A percentile compares a stretch with the other conserved stretches of the same genome.
Conservation (phyloP, 2,797 vertebrate species). For the Potorous gilbertii region DNA sequence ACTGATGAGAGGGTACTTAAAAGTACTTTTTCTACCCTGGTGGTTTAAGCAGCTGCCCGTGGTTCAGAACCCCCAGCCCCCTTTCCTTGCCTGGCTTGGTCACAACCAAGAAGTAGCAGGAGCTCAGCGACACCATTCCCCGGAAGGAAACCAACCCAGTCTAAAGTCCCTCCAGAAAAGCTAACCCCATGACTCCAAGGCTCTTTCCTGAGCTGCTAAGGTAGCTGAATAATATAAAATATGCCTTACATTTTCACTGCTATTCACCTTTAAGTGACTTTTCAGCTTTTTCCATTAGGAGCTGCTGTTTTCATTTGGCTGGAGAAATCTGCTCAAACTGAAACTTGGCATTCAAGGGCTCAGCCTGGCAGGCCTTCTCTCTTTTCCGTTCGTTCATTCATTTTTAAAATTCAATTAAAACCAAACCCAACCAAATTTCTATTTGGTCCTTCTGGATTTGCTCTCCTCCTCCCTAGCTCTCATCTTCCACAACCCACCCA, state of each 20-base stretch:
- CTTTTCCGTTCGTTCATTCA: conserved; percentile 15
- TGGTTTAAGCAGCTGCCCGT: neutral
- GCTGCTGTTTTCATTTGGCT: conserved; percentile 42
- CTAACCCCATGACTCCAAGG: conserved; percentile 17
- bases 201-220: conserved; percentile 34
- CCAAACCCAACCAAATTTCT: neutral
- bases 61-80: neutral
- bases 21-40: neutral
- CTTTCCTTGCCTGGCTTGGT: neutral
- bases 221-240: neutral
- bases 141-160: neutral
- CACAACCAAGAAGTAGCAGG: neutral
- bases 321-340: neutral
- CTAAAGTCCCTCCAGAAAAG: neutral
- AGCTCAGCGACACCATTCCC: neutral
- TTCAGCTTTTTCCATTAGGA: conserved; percentile 24
- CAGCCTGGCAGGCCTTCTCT: neutral
- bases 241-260: conserved; percentile 1
- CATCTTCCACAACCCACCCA: neutral
- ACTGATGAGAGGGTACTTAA: neutral
- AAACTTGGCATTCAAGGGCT: neutral
- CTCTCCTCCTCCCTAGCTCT: neutral
- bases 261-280: neutral
- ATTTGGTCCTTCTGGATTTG: neutral
- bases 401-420: conserved; percentile 7